Base-by-base conservation (phyloP, 2,797 vertebrate genomes). In the Acipenser ruthenus region DNA sequence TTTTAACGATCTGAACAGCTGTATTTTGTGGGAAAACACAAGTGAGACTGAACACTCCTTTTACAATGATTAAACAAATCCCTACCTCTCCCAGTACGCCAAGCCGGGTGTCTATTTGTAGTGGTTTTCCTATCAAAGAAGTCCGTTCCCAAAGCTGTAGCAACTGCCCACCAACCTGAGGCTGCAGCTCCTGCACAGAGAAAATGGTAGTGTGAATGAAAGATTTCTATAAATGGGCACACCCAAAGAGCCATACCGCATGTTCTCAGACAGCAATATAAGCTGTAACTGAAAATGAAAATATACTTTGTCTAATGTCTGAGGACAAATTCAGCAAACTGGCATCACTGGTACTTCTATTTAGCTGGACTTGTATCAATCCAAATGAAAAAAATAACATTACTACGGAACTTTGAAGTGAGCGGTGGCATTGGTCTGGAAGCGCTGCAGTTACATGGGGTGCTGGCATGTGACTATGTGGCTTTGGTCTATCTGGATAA, bases 91-190 rank as follows among this genome's bases (percentile, higher is more conserved):
- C 60, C 18, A 18, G 18, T 15, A 13, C 55, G 6, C 60, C 18
- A 37, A 64, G 69, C 37, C 69, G 5, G 53, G n/a, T 3, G 50
- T 82, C 71, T 82, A 37, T 86, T 75, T 69, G 75, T 49, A 70
- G 77, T 11, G 51, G 47, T 70, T 84, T 79, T 78, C 70, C 82
- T 72, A 74, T 77, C n/a, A 68, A 15, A 50, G 80, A 80, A 80
- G 82, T 75, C 68, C 62, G 78, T 59, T 92, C 90, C 95, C 95
- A 96, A 69, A 95, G 83, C 65, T 87, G 83, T 65, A 96, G 70
- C 72, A 98, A 80, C 72, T 93, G 91, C 70, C 86, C 83, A 69
- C 93, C 96, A 72, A 92, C 83, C 63, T 90, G 90, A 11, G 94
- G 88, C 73, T 97, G 93, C 66, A 98, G 70, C 74, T 98, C 96